A percentile compares a stretch with the other conserved stretches of the same genome.
phyloP scores from a whole-genome alignment of 2,113 vertebrate species.

The Pterophyllum scalare region DNA sequence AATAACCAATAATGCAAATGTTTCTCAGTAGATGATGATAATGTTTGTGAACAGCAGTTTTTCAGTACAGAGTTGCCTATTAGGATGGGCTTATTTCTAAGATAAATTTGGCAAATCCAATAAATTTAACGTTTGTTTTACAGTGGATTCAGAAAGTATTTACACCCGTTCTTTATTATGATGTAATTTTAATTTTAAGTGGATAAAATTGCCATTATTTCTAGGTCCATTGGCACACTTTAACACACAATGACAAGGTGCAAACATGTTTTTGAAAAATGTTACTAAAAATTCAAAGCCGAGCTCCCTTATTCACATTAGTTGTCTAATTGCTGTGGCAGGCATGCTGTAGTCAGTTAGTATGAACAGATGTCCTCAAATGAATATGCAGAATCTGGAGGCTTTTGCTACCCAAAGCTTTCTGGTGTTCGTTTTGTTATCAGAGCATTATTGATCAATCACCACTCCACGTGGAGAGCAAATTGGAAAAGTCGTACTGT shows the following conservation, averaged over 20 bases:
- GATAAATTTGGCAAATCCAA: not conserved
- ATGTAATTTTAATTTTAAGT: not conserved
- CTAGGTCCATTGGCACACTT: no score
- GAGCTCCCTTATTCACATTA: not conserved
- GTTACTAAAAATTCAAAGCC: no score
- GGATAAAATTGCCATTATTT: not conserved
- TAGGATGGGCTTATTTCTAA: not conserved
- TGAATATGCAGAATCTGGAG: not conserved
- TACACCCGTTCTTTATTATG: not conserved
- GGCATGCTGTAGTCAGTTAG: not conserved
- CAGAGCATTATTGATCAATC: no score
- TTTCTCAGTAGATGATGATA: rapidly evolving
- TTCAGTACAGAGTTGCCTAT: not conserved
- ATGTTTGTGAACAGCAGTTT: not conserved
- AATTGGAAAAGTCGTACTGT: not conserved
- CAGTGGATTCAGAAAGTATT: slow-evolving; percentile 19
- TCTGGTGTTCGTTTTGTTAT: not conserved
- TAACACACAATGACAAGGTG: not conserved
- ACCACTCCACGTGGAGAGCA: not conserved
- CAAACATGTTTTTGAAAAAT: not conserved
- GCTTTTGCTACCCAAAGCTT: not conserved
- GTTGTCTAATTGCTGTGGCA: not conserved
- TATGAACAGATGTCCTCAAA: not conserved
- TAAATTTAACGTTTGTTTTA: not conserved
- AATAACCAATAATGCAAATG: not conserved